phyloP scores from a whole-genome alignment of 1,140 invertebrate genomes.

The Palaemon carinicauda region DNA sequence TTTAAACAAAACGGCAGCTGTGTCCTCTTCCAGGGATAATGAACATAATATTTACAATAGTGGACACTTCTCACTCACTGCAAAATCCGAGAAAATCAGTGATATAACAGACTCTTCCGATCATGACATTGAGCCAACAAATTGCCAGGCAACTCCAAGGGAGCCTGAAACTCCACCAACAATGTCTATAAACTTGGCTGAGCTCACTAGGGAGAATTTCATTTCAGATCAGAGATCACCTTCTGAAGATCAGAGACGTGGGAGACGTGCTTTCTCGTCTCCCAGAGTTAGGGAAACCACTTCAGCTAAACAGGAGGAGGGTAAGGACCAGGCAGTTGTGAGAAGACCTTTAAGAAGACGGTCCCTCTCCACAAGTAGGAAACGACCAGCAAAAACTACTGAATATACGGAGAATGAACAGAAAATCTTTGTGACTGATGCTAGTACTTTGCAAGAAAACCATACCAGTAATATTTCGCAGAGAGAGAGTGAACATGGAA shows the following conservation, averaged over 20 bases:
- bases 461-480: too few species aligned
- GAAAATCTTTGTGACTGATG: too few species aligned
- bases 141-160: background rate
- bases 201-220: background rate
- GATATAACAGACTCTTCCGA: too few species aligned
- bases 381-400: background rate
- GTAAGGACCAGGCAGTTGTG: background rate
- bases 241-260: background rate
- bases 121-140: too few species aligned
- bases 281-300: background rate
- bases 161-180: slow-evolving; percentile 19
- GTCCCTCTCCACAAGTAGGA: slow-evolving; percentile 15
- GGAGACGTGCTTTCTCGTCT: slow-evolving; percentile 13
- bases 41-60: too few species aligned
- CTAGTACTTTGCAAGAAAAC: too few species aligned
- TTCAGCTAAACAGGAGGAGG: background rate
- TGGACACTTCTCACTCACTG: too few species aligned
- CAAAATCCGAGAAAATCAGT: too few species aligned
- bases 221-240: too few species aligned
- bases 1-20: too few species aligned
- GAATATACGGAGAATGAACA: background rate
- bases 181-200: slow-evolving; percentile 1
- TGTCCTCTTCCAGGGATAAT: too few species aligned
- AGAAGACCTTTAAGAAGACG: background rate
- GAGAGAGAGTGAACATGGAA: too few species aligned